phyloP scores from a whole-genome alignment of 1,140 invertebrate species.

The Papilio helenus region DNA sequence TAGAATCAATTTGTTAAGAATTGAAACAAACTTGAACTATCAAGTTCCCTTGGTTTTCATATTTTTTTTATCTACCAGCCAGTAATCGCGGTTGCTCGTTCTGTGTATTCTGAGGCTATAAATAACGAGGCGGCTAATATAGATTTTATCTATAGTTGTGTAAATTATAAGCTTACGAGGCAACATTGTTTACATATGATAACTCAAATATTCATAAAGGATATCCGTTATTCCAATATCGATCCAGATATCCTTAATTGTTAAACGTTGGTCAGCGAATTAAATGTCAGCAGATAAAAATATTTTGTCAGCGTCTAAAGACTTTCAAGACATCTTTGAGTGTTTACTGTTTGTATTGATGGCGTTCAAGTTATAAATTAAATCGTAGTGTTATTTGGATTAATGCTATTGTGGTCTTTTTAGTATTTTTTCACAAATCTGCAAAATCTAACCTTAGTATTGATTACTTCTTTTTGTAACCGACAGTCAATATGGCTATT shows the following conservation, averaged over 20 bases:
- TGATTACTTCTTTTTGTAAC: too few species aligned
- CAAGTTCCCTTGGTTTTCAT: not conserved
- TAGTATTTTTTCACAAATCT: too few species aligned
- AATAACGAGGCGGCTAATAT: conserved; percentile 15
- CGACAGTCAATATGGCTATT: too few species aligned
- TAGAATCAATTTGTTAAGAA: not conserved
- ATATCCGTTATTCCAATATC: conserved; percentile 16
- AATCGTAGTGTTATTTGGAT: too few species aligned
- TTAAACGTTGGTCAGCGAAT: not conserved
- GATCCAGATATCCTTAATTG: not conserved
- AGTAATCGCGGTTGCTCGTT: not conserved
- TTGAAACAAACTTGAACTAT: not conserved
- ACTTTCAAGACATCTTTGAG: not conserved
- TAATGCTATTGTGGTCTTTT: too few species aligned
- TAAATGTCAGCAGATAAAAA: not conserved
- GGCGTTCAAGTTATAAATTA: too few species aligned
- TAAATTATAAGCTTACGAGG: conserved; percentile 12
- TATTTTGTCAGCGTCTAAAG: not conserved
- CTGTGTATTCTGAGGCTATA: not conserved
- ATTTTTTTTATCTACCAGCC: not conserved
- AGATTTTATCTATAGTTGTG: conserved; percentile 8
- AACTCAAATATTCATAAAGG: not conserved
- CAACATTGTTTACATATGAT: conserved; percentile 17
- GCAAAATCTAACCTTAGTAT: too few species aligned
- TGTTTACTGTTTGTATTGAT: not conserved